Base-by-base conservation (phyloP, 2,888 invertebrate species). In the Nephrotoma appendiculata region DNA sequence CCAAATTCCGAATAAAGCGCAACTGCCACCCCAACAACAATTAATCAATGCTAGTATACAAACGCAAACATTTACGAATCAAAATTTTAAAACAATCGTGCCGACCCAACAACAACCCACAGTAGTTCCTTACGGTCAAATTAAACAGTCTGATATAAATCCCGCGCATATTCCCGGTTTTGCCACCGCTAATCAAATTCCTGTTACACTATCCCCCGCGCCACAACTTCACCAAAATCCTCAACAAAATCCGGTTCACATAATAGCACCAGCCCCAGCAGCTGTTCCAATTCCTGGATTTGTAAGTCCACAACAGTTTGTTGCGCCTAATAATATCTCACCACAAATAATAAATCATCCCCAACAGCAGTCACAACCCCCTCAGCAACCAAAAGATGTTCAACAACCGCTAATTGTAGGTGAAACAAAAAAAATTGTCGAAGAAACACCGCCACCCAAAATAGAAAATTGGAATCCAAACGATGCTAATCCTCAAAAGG, bases 61-160 rank as follows among this genome's bases (percentile, higher is more conserved):
- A 41, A 94, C 95, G 43, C 96, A 96, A 92, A 97, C 96, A 84
- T 97, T 96, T 91, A 97, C 96, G 87, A 97, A 97, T 92, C 96
- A 96, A 90, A 95, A 94, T 90, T 97, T 95, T 91, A 93, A 94
- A 88, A 92, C 92, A 83, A 87, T 89, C 83, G 90, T 90, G 86
- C 89, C 89, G 83, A 71, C 2, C 9, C 88, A 88, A 93, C 88
- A 88, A 93, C 86, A 93, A 92, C 89, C 93, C 93, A 87, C 93
- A 93, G 88, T 93, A 93, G 89, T 92, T 93, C 71, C 92, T 92
- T 87, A 93, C 93, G 71, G 93, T 93, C 2, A 93, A 93, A 19
- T 93, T 93, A 6, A 86, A 45, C 44, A 5, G 5, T 52, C 31
- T 41, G 86, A 83, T n/a, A 52, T 45, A 86, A 52, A 86, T 87